Percentiles rank a stretch among this genome's conserved stretches.
phyloP scores from a whole-genome alignment of 2,797 vertebrate species.

The Loris lydekkerianus region DNA sequence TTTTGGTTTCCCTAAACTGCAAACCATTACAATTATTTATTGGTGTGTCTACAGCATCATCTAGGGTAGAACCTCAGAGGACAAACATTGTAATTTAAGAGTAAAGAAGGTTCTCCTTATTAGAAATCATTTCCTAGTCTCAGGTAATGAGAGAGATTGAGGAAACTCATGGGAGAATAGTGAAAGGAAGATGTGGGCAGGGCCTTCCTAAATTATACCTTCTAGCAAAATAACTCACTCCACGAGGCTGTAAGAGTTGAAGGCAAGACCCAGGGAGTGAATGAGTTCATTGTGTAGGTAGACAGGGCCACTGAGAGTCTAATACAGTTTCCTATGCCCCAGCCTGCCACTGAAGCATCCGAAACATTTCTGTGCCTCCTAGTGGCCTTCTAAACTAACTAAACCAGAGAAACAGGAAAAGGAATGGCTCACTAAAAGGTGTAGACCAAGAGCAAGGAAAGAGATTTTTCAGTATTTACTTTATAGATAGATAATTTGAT shows the following conservation, averaged over 20 bases:
- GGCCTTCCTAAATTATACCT: background rate
- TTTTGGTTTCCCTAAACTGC: background rate
- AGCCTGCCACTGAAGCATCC: background rate
- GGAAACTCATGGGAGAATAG: background rate
- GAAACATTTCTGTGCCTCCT: background rate
- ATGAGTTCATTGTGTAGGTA: background rate
- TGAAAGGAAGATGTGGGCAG: background rate
- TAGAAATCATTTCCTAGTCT: background rate
- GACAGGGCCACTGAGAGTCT: background rate
- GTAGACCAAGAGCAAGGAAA: background rate
- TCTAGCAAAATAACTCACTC: background rate
- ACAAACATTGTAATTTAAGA: background rate
- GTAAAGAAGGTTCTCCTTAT: background rate
- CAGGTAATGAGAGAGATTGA: background rate
- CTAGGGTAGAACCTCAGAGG: background rate
- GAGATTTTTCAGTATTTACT: background rate
- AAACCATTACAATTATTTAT: background rate
- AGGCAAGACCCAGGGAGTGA: background rate
- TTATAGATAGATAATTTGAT: background rate
- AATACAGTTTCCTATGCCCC: background rate
- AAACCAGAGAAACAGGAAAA: background rate
- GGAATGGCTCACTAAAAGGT: background rate
- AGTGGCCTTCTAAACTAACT: background rate
- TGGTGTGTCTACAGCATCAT: background rate
- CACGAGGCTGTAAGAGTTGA: background rate